Base-by-base conservation (phyloP, 2,888 invertebrate species). In the Hydrotaea diabolus region DNA sequence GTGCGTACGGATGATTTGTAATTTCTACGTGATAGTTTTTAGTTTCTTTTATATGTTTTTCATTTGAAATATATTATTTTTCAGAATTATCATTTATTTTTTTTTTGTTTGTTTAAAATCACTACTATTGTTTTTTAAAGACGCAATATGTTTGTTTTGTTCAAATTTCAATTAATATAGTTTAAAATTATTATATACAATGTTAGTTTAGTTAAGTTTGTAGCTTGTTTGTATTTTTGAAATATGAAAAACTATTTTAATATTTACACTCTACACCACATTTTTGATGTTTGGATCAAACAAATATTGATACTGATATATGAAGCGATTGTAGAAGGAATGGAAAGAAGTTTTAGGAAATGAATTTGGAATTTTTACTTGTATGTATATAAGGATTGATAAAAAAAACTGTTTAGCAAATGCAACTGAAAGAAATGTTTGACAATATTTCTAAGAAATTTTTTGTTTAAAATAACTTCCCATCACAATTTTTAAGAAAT, bases 1-100 rank as follows among this genome's bases (percentile, higher is more conserved):
- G 74, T 59, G 74, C 74, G 90, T 86, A 87, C 89, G 89, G 87
- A 89, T 88, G 87, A 87, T 87, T 87, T 89, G 88, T 89, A 89
- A 87, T 71, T 59, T 74, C 71, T 73, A 53, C 49, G 43, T 81
- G 43, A 66, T 59, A 76, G n/a, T 49, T 23, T 72, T 46, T 64
- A 19, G 31, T 62, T 74, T 57, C 59, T 66, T 69, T 26, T 49
- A 57, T 39, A 43, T 75, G 19, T 55, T 19, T 19, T 74, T 17
- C n/a, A n/a, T n/a, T n/a, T n/a, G 55, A 2, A 46, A 59, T 76
- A 78, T 46, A 43, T 26, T 26, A 46, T 64, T 11, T 43, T 74
- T 13, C 46, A 43, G 21, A 36, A 39, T 49, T 13, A 49, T 49
- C 15, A 43, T 49, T 26, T 57, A 19, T 69, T 69, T 72, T 43